phyloP scores from a whole-genome alignment of 1,140 invertebrate species.

The Archegozetes longisetosus region DNA sequence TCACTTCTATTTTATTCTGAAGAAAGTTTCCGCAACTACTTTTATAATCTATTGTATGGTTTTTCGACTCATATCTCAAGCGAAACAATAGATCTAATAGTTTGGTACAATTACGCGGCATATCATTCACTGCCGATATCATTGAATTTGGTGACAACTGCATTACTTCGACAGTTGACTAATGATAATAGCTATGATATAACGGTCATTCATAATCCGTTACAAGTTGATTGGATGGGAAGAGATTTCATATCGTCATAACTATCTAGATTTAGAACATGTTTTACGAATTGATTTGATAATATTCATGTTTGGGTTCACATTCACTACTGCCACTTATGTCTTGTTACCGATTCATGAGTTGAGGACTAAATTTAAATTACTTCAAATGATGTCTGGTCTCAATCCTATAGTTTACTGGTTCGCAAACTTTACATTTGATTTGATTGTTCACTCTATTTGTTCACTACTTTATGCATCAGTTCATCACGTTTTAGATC shows the following conservation, averaged over 20 bases:
- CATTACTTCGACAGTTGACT: neutral
- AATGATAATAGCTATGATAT: neutral
- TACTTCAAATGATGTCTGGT: constrained; percentile 22
- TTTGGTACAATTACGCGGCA: neutral
- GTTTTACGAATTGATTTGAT: neutral
- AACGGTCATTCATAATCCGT: neutral
- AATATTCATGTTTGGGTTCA: neutral
- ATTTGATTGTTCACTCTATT: constrained; percentile 11
- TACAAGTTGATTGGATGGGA: neutral
- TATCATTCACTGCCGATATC: neutral
- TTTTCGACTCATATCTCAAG: neutral
- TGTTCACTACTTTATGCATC: constrained; percentile 13
- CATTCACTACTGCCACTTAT: constrained; percentile 8
- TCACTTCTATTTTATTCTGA: neutral
- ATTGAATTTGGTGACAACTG: neutral
- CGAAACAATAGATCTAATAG: neutral
- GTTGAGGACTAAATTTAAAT: constrained; percentile 19
- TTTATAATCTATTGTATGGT: neutral
- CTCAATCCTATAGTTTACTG: constrained; percentile 16
- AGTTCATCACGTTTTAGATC: constrained; percentile 10
- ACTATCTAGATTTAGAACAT: neutral
- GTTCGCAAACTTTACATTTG: constrained; percentile 18
- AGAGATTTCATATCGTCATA: neutral
- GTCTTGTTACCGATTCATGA: constrained; percentile 21
- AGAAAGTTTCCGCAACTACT: neutral